Percentiles rank a stretch among this genome's conserved stretches.
phyloP scores from a whole-genome alignment of 2,888 invertebrate species.

The Tiphia femorata region DNA sequence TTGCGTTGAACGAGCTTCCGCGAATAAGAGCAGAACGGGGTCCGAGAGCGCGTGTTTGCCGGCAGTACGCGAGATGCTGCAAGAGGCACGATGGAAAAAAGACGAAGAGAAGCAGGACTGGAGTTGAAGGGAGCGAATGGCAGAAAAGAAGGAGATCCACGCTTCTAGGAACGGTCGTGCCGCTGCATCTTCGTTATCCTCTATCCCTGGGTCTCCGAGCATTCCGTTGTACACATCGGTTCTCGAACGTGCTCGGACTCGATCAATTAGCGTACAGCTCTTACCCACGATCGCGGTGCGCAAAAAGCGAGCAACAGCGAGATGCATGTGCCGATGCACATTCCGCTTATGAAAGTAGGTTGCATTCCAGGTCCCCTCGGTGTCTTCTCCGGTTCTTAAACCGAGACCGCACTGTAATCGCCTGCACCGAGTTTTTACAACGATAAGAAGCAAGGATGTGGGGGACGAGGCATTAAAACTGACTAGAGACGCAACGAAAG shows the following conservation, averaged over 20 bases:
- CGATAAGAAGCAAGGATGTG: not conserved
- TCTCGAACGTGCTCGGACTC: conserved; percentile 48
- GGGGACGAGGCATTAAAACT: no score
- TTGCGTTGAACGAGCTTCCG: no score
- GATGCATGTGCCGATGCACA: conserved; percentile 48
- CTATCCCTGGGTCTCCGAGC: conserved; percentile 38
- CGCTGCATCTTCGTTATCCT: conserved; percentile 61
- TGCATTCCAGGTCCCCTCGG: conserved; percentile 19
- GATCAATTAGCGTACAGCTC: conserved; percentile 59
- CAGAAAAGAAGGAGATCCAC: not conserved
- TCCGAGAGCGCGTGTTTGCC: not conserved
- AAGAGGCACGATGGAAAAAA: not conserved
- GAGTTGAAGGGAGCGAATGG: no score
- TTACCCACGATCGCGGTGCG: conserved; percentile 46
- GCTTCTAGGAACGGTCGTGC: conserved; percentile 58
- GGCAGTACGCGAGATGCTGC: not conserved
- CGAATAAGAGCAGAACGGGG: not conserved
- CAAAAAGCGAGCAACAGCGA: conserved; percentile 44
- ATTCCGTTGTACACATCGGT: conserved; percentile 39
- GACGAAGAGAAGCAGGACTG: not conserved
- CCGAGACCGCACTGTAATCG: no score
- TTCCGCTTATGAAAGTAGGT: conserved; percentile 48
- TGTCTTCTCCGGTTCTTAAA: no score
- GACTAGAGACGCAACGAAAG: no score
- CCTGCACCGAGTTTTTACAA: not conserved